Evolutionary conservation across 1,140 invertebrate genomes (phyloP).

Genomic region (Zaprionus gabonicus): DNA sequence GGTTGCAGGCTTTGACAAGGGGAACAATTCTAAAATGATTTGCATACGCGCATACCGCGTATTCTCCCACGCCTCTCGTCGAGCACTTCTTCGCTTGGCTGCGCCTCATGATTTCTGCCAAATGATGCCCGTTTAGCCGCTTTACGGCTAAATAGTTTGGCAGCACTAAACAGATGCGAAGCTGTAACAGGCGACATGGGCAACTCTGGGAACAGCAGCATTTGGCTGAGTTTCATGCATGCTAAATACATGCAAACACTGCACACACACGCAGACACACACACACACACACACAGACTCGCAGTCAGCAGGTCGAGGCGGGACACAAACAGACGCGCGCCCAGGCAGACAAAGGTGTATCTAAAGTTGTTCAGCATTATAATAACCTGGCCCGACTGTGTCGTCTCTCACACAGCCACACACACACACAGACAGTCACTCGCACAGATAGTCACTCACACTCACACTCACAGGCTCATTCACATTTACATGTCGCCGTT

Average conservation of each 20-base stretch:
- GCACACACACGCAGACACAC: conserved; percentile 28
- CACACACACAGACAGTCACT: conserved; percentile 15
- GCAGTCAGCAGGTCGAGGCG: background rate
- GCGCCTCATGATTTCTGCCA: conserved; percentile 43
- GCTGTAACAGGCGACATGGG: background rate
- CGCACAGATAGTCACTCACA: background rate
- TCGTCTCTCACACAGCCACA: conserved; percentile 7
- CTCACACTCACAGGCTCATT: conserved; percentile 13
- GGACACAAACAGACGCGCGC: conserved; percentile 9
- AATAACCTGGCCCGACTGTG: conserved; percentile 57
- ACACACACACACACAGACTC: background rate
- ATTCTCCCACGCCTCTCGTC: background rate
- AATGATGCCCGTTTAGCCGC: background rate
- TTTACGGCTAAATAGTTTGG: background rate
- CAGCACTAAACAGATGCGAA: no score
- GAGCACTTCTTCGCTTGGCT: conserved; percentile 25
- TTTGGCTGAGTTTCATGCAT: conserved; percentile 68
- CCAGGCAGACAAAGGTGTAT: conserved; percentile 17
- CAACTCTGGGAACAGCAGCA: conserved; percentile 38
- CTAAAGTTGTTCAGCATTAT: conserved; percentile 62
- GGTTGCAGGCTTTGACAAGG: background rate
- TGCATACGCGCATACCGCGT: conserved; percentile 45
- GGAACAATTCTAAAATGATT: conserved; percentile 64
- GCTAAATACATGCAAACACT: conserved; percentile 43
- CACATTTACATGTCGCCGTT: conserved; percentile 13